A percentile compares a stretch with the other conserved stretches of the same genome.
phyloP scores from a whole-genome alignment of 2,888 invertebrate genomes.

The Epirrhoe tristata region DNA sequence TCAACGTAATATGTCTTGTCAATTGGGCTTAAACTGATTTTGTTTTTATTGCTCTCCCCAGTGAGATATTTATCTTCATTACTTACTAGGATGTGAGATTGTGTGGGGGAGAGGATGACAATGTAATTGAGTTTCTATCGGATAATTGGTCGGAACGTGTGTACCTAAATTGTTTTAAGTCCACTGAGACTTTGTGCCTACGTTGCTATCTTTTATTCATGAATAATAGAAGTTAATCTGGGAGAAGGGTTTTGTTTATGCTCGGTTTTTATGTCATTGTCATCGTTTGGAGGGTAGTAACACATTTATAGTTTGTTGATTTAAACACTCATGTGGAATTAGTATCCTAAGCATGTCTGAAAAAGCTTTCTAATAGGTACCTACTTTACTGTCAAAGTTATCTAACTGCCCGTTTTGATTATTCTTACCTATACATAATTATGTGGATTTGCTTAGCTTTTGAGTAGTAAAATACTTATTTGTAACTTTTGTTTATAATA shows the following conservation, averaged over 20 bases:
- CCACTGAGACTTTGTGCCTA: slow-evolving; percentile 49
- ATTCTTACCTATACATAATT: too few species aligned
- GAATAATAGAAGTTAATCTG: slow-evolving; percentile 47
- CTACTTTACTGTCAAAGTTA: too few species aligned
- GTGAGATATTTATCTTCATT: slow-evolving; percentile 83
- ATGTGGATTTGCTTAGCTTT: too few species aligned
- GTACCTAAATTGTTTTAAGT: slow-evolving; percentile 71
- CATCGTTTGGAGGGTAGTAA: not conserved
- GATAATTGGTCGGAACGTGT: slow-evolving; percentile 70
- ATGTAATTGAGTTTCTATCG: slow-evolving; percentile 76
- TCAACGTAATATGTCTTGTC: slow-evolving; percentile 73
- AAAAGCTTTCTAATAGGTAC: too few species aligned
- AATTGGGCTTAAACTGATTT: slow-evolving; percentile 81
- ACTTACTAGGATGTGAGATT: slow-evolving; percentile 76
- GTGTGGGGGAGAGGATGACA: slow-evolving; percentile 71
- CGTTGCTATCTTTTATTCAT: slow-evolving; percentile 49
- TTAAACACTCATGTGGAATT: not conserved
- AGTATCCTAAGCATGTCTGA: too few species aligned
- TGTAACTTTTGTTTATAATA: too few species aligned
- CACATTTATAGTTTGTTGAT: not conserved
- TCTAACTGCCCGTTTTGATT: too few species aligned
- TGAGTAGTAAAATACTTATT: too few species aligned
- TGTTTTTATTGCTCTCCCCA: slow-evolving; percentile 80
- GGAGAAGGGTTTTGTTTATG: slow-evolving; percentile 27
- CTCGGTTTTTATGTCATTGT: slow-evolving; percentile 1